These are phyloP conservation scores for Aphelenchoides fujianensis DNA, from an alignment of 1,140 invertebrate genomes.

Conservation along the genomic window DNA sequence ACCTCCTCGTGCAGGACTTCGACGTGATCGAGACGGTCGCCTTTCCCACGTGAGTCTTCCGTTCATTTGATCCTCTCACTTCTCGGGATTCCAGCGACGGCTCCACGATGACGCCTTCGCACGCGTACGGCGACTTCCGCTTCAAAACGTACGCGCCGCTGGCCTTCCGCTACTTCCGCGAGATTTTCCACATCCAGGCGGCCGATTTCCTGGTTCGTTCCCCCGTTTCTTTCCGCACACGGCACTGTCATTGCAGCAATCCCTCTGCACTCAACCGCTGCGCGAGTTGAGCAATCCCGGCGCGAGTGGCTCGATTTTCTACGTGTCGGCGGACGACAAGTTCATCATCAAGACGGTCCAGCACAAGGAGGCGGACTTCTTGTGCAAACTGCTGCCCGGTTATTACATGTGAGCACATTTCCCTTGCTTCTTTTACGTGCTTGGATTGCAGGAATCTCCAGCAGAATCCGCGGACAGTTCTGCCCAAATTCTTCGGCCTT, in stretches of 20 bases:
- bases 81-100: slow-evolving; percentile 68
- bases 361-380: slow-evolving; percentile 98
- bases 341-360: slow-evolving; percentile 99
- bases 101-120: slow-evolving; percentile 68
- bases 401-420: slow-evolving; percentile 87
- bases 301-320: slow-evolving; percentile 98
- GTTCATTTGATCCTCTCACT: slow-evolving; percentile 7
- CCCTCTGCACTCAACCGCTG: slow-evolving; percentile 87
- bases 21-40: slow-evolving; percentile 95
- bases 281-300: slow-evolving; percentile 95
- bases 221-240: too few relatives aligned
- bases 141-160: slow-evolving; percentile 98
- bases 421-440: slow-evolving; percentile 49
- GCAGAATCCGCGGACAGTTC: slow-evolving; percentile 93
- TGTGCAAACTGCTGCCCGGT: slow-evolving; percentile 94
- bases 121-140: slow-evolving; percentile 68
- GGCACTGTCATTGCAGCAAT: slow-evolving; percentile 74
- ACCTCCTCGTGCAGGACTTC: slow-evolving; percentile 98
- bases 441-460: too few relatives aligned
- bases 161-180: slow-evolving; percentile 97
- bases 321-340: slow-evolving; percentile 95
- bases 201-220: slow-evolving; percentile 99
- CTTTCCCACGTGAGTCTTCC: slow-evolving; percentile 76
- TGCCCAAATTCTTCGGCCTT: slow-evolving; percentile 98
- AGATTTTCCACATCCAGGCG: slow-evolving; percentile 95